Percentiles rank a stretch among this genome's conserved stretches.
Evolutionary conservation across 64 coral and sea anemone genomes (phyloP).

Genomic region (Montipora sp.): DNA sequence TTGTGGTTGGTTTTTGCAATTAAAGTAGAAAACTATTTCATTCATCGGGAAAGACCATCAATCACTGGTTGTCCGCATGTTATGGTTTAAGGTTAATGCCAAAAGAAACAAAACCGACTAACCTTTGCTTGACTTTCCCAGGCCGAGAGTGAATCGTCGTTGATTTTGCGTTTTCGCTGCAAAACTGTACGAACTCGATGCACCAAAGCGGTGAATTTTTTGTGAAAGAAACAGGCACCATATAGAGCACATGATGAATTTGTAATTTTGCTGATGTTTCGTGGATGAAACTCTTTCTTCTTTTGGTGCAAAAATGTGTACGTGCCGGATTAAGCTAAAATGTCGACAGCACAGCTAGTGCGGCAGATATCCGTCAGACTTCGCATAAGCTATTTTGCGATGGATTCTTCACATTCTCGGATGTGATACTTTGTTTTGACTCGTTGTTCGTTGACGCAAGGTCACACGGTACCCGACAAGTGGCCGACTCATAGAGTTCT

Average conservation of each 20-base stretch:
- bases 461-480: background rate
- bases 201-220: slow-evolving; percentile 1
- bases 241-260: slow-evolving; percentile 2
- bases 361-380: slow-evolving; percentile 35
- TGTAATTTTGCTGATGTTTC: background rate
- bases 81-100: too few species aligned
- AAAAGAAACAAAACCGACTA: background rate
- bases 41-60: too few species aligned
- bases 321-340: background rate
- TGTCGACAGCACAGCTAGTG: background rate
- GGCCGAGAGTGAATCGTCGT: slow-evolving; percentile 11
- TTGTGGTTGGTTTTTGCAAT: too few species aligned
- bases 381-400: background rate
- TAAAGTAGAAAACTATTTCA: too few species aligned
- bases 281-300: background rate
- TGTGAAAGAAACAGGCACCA: slow-evolving; percentile 37
- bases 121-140: slow-evolving; percentile 11
- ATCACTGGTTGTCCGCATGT: too few species aligned
- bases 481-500: background rate
- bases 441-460: background rate
- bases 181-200: slow-evolving; percentile 27
- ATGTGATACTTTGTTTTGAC: slow-evolving; percentile 47
- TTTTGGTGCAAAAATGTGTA: background rate
- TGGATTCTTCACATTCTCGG: slow-evolving; percentile 25
- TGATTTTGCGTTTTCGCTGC: background rate